Evolutionary conservation across 1,140 invertebrate species (phyloP), one percentile per base, ranked within the genome.

Genomic region (Drosophila hydei): DNA sequence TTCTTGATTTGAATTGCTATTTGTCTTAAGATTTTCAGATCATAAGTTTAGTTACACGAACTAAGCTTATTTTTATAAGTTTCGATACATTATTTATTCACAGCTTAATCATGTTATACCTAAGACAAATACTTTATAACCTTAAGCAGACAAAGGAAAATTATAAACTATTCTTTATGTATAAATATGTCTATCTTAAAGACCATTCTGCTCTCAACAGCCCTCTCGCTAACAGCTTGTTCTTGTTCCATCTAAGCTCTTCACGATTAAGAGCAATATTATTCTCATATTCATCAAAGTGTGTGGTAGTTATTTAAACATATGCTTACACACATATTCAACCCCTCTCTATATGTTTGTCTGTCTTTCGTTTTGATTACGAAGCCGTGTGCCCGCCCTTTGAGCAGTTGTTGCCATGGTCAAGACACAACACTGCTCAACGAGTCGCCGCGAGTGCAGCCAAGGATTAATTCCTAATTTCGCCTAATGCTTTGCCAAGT

Each of bases 401-500:
- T 51, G 25, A 43, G 14, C 45, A 64, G 27, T 69, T 33, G 64
- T 73, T 72, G 64, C 70, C 64, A 72, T 64, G 64, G 71, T 43
- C 64, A 62, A 56, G 58, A 18, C 51, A 69, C 42, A 74, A 72
- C 68, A 64, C 50, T 55, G 11, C 33, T 23, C 14, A 40, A 48
- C 21, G 12, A 23, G 47, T 14, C 12, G n/a, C n/a, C 47, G 47
- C 52, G 45, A 51, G 58, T 62, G 59, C 48, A 51, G 43, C 50
- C 36, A 63, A 74, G 72, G 72, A 74, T 74, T 74, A 74, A 74
- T 74, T 70, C 63, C 72, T 74, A 74, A 74, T 74, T 74, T 74
- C 38, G 27, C 30, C 72, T 70, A 74, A 74, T 74, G 72, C 67
- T 47, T 21, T n/a, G 56, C 63, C 56, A 69, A 69, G 72, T 70